Evolutionary conservation across 1,140 invertebrate genomes (phyloP).

Genomic region (Drosophila sucinea): DNA sequence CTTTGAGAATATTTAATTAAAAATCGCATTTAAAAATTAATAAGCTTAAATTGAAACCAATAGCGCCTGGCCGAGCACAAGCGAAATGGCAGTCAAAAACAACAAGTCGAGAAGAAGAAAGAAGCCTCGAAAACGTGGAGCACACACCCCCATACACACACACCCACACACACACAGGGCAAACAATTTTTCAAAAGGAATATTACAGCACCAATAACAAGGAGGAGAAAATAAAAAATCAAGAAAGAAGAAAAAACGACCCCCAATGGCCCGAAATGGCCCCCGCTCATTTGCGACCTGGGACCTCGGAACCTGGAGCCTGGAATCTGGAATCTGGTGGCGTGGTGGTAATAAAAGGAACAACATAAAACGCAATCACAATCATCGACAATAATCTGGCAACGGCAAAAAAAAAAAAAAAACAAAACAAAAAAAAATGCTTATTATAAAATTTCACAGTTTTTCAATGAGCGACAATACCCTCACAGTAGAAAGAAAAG

Average conservation of each 20-base stretch:
- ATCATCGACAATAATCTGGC: constrained; percentile 83
- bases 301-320: neutral
- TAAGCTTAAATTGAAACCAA: constrained; percentile 81
- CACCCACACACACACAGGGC: constrained; percentile 37
- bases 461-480: constrained; percentile 74
- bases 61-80: constrained; percentile 70
- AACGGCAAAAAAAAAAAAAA: constrained; percentile 41
- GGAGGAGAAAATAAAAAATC: constrained; percentile 26
- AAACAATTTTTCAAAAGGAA: constrained; percentile 77
- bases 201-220: constrained; percentile 66
- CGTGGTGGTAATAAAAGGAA: constrained; percentile 70
- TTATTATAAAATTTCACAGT: constrained; percentile 83
- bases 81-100: constrained; percentile 32
- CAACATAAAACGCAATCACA: constrained; percentile 82
- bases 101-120: constrained; percentile 14
- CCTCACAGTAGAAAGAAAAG: constrained; percentile 1
- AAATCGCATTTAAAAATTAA: constrained; percentile 80
- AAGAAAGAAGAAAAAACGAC: constrained; percentile 19
- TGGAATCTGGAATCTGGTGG: constrained; percentile 22
- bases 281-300: constrained; percentile 12
- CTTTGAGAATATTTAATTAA: constrained; percentile 80
- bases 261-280: neutral
- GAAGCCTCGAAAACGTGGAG: constrained; percentile 14
- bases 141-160: neutral
- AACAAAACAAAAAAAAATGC: constrained; percentile 60